Conservation (phyloP, 1,140 invertebrate species). For the Samia ricini region DNA sequence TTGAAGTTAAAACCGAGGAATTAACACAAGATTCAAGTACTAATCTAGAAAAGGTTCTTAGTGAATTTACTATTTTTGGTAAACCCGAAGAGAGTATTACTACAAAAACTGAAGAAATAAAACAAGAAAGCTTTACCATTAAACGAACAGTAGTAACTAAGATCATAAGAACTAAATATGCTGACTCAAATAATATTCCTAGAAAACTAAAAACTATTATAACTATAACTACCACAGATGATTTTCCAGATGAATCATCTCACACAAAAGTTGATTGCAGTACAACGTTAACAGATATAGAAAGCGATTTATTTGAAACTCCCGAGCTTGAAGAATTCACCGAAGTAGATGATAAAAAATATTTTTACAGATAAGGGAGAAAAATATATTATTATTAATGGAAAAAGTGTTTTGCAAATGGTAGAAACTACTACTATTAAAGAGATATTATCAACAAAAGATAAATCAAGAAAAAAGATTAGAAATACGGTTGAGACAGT, state of each 20-base stretch:
- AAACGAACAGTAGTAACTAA: conserved; percentile 57
- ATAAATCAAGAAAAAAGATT: conserved; percentile 59
- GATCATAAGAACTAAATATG: conserved; percentile 60
- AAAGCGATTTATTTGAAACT: conserved; percentile 39
- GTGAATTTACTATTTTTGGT: conserved; percentile 36
- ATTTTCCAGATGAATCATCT: conserved; percentile 72
- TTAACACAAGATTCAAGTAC: conserved; percentile 40
- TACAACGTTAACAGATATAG: conserved; percentile 51
- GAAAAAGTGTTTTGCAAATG: conserved; percentile 59
- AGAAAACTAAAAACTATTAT: conserved; percentile 67
- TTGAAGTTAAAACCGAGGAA: conserved; percentile 71
- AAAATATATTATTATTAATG: conserved; percentile 49
- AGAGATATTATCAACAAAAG: conserved; percentile 54
- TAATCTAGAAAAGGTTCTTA: conserved; percentile 59
- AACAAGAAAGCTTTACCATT: conserved; percentile 51
- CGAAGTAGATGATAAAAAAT: conserved; percentile 52
- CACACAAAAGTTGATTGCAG: conserved; percentile 56
- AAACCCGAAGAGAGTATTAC: conserved; percentile 60
- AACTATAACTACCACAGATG: conserved; percentile 62
- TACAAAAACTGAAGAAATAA: conserved; percentile 50
- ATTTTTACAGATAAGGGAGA: conserved; percentile 53
- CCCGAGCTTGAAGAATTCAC: conserved; percentile 52
- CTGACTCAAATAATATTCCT: conserved; percentile 45
- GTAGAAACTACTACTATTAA: conserved; percentile 65
- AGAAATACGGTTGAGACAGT: conserved; percentile 68